These are phyloP conservation scores for Sycobia sp. DNA, from an alignment of 1,140 invertebrate species.

Conservation along the genomic window DNA sequence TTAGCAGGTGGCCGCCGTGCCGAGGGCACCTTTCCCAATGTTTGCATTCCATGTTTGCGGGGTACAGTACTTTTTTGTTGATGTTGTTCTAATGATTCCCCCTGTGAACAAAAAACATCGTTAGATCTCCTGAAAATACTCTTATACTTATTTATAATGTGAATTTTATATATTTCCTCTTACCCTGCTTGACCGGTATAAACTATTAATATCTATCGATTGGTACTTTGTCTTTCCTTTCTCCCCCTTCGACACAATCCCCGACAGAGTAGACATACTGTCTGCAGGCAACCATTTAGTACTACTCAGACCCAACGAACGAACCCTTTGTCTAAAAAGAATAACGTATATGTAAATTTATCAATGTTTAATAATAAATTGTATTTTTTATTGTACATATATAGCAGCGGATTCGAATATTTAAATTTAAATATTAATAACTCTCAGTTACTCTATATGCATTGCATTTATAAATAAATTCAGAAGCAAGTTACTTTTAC, in stretches of 20 bases:
- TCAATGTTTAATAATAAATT: neutral
- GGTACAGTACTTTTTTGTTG: constrained; percentile 85
- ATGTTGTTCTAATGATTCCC: constrained; percentile 85
- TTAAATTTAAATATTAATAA: no score
- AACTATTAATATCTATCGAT: constrained; percentile 95
- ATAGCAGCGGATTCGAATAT: no score
- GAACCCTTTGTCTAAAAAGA: constrained; percentile 74
- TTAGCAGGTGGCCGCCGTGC: constrained; percentile 94
- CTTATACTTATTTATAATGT: neutral
- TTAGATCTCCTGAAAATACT: neutral
- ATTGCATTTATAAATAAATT: no score
- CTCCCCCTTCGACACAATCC: constrained; percentile 83
- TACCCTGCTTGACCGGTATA: constrained; percentile 87
- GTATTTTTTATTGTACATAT: no score
- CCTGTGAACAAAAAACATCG: constrained; percentile 60
- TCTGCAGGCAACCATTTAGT: constrained; percentile 83
- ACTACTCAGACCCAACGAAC: constrained; percentile 78
- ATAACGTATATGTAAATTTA: neutral
- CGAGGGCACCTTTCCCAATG: constrained; percentile 95
- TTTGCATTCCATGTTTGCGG: constrained; percentile 98
- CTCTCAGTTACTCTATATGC: no score
- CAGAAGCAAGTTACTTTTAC: no score
- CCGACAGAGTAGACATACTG: constrained; percentile 88
- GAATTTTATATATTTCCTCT: constrained; percentile 47
- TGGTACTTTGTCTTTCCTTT: constrained; percentile 94